phyloP scores from a whole-genome alignment of 2,113 vertebrate species.

The Clinocottus analis region DNA sequence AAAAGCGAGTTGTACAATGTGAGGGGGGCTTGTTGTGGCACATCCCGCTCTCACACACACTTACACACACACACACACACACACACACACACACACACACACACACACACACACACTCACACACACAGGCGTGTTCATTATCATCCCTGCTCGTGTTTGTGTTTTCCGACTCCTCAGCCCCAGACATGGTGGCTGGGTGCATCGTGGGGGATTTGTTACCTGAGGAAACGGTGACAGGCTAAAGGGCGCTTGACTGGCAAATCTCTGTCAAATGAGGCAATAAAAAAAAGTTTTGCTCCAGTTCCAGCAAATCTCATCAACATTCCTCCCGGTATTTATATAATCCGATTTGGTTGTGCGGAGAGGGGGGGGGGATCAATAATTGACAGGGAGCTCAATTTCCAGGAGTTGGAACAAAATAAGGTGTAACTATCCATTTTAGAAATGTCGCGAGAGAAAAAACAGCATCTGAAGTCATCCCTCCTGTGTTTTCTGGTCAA shows the following conservation, averaged over 20 bases:
- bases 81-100: constrained; percentile 46
- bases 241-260: constrained; percentile 67
- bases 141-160: constrained; percentile 72
- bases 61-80: constrained; percentile 40
- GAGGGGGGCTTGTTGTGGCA: constrained; percentile 71
- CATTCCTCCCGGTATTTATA: constrained; percentile 55
- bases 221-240: constrained; percentile 72
- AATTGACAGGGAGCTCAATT: constrained; percentile 71
- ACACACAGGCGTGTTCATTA: constrained; percentile 73
- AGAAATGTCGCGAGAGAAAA: constrained; percentile 43
- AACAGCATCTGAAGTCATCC: constrained; percentile 12
- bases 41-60: constrained; percentile 51
- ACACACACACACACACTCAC: constrained; percentile 46
- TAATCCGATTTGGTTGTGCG: constrained; percentile 39
- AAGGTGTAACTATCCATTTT: constrained; percentile 59
- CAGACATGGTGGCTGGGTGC: constrained; percentile 60
- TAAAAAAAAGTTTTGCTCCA: constrained; percentile 65
- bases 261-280: constrained; percentile 66
- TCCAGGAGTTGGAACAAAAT: constrained; percentile 49
- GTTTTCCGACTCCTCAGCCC: constrained; percentile 52
- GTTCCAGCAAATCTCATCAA: constrained; percentile 63
- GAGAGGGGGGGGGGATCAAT: constrained; percentile 29
- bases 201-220: constrained; percentile 71
- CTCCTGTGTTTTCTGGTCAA: constrained; percentile 31
- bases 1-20: constrained; percentile 63